A percentile compares a stretch with the other conserved stretches of the same genome.
These are phyloP conservation scores for Acropternis orthonyx DNA, from an alignment of 2,797 vertebrate species.

Conservation along the genomic window DNA sequence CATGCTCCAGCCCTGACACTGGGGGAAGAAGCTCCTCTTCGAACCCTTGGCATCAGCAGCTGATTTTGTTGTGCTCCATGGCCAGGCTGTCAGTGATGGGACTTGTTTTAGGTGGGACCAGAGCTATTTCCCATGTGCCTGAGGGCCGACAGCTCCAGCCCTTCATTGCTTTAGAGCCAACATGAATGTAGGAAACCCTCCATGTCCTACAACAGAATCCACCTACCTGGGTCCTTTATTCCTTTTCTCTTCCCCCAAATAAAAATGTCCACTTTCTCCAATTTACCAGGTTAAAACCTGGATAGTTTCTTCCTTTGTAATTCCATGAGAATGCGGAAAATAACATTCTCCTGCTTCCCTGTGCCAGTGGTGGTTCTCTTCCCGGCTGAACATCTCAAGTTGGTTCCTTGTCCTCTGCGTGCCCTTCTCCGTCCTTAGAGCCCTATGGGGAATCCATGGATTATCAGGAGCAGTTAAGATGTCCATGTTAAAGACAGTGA, in stretches of 20 bases:
- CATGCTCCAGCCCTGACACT: accelerated
- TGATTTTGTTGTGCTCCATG: neutral
- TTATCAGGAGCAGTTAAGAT: neutral
- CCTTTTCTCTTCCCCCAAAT: no score
- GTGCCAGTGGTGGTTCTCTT: neutral
- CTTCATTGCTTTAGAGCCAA: neutral
- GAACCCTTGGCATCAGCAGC: neutral
- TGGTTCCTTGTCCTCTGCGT: accelerated
- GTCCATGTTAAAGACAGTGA: neutral
- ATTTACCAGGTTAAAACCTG: neutral
- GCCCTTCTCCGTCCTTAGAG: neutral
- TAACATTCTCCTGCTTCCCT: accelerated
- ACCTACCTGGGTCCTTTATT: neutral
- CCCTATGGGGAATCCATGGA: accelerated
- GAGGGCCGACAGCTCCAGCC: neutral
- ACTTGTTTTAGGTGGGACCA: neutral
- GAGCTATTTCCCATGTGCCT: neutral
- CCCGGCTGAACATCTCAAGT: neutral
- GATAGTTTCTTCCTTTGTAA: neutral
- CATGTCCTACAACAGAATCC: neutral
- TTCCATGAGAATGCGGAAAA: accelerated
- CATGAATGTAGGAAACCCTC: neutral
- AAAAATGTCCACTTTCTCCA: neutral
- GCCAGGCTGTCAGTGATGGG: neutral
- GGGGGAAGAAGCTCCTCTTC: neutral